phyloP scores from a whole-genome alignment of 1,140 invertebrate genomes.

The Zaprionus africanus region DNA sequence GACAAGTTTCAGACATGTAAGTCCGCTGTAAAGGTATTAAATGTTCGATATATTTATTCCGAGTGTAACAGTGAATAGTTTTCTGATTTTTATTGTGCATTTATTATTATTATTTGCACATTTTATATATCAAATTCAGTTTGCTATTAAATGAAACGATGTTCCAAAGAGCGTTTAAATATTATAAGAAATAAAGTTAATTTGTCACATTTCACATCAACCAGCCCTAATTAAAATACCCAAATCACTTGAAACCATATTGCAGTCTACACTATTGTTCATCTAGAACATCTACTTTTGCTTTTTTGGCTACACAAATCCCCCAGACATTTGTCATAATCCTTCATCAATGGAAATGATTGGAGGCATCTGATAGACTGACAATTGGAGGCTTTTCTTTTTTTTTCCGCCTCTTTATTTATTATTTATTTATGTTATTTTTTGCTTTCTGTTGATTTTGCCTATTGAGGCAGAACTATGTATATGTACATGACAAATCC shows the following conservation, averaged over 20 bases:
- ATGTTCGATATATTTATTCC: no score
- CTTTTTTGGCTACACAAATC: slow-evolving; percentile 10
- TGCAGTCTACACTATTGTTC: not conserved
- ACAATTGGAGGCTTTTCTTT: slow-evolving; percentile 17
- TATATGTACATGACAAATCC: slow-evolving; percentile 30
- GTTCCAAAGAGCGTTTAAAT: no score
- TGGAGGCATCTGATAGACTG: slow-evolving; percentile 27
- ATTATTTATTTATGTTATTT: slow-evolving; percentile 6
- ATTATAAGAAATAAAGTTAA: no score
- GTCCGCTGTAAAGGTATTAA: no score
- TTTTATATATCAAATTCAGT: no score
- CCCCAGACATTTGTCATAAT: slow-evolving; percentile 40
- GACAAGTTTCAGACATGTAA: not conserved
- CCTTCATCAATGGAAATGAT: slow-evolving; percentile 25
- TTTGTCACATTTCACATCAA: not conserved
- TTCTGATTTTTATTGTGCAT: no score
- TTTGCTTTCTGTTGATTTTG: slow-evolving; percentile 11
- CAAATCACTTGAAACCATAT: not conserved
- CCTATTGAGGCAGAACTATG: slow-evolving; percentile 14
- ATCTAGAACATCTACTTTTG: not conserved
- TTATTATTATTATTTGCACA: no score
- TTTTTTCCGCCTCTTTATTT: not conserved
- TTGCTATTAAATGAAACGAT: no score
- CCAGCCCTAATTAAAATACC: not conserved
- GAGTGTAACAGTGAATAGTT: no score